Evolutionary conservation across 2,797 vertebrate genomes (phyloP).

Genomic region (Sebastes dallii): DNA sequence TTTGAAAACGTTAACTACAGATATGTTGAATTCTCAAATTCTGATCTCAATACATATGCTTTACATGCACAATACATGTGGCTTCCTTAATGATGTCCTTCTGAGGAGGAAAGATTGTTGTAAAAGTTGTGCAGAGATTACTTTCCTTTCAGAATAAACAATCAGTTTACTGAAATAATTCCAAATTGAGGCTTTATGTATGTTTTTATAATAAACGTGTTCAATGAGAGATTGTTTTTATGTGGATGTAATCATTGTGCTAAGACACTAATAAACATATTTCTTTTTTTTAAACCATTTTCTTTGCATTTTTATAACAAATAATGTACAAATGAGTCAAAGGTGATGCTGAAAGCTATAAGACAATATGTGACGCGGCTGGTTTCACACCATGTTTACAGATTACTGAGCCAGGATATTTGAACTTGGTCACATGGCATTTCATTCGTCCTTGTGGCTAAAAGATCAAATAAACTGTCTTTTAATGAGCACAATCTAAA

Average conservation of each 20-base stretch:
- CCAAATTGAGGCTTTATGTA: constrained; percentile 34
- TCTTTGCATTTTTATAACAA: background rate
- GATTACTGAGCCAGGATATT: background rate
- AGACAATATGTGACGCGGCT: background rate
- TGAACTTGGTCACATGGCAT: background rate
- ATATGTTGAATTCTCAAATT: background rate
- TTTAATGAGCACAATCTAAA: constrained; percentile 14
- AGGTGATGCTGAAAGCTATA: background rate
- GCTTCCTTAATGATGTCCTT: background rate
- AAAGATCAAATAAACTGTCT: background rate
- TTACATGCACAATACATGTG: background rate
- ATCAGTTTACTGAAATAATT: constrained; percentile 23
- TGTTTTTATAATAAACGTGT: constrained; percentile 54
- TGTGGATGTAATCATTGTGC: constrained; percentile 52
- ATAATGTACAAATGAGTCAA: background rate
- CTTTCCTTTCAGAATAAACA: constrained; percentile 11
- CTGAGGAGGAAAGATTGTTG: background rate
- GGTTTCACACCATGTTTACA: background rate
- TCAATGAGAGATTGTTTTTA: constrained; percentile 30
- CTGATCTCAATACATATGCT: background rate
- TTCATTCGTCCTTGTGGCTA: background rate
- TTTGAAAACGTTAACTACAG: background rate
- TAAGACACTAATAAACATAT: constrained; percentile 71
- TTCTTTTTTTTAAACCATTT: constrained; percentile 4
- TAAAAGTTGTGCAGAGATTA: constrained; percentile 19